phyloP scores from a whole-genome alignment of 23 tunicate species.

The Ascidia mentula region DNA sequence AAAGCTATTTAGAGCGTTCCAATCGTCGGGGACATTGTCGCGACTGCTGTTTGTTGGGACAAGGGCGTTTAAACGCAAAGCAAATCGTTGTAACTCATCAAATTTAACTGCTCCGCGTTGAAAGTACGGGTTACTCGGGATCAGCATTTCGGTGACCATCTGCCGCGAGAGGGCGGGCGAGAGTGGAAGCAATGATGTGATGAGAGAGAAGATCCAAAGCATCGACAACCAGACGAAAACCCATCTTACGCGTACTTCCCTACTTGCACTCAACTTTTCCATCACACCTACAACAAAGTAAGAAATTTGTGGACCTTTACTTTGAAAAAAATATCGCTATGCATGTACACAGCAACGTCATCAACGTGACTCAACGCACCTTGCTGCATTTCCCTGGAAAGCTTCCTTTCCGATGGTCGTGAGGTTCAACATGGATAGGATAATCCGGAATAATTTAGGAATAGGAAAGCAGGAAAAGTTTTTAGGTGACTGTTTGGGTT shows the following conservation, averaged over 20 bases:
- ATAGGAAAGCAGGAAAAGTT: not conserved
- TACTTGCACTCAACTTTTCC: slow-evolving; percentile 34
- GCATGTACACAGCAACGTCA: too few species aligned
- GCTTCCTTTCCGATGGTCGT: not conserved
- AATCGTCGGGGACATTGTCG: not conserved
- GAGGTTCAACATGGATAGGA: not conserved
- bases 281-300: slow-evolving; percentile 19
- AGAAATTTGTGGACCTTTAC: too few species aligned
- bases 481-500: not conserved
- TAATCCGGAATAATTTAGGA: not conserved
- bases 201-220: slow-evolving; percentile 19
- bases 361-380: not conserved
- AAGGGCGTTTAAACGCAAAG: slow-evolving; percentile 3
- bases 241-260: not conserved
- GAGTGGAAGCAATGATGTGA: slow-evolving; percentile 22
- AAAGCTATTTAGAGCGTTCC: not conserved
- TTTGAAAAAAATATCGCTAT: too few species aligned
- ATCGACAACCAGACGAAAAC: not conserved
- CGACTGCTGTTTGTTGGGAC: not conserved
- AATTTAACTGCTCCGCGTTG: not conserved
- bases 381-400: not conserved
- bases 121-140: not conserved
- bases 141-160: slow-evolving; percentile 28
- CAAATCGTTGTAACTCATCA: slow-evolving; percentile 10
- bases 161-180: slow-evolving; percentile 6